These are phyloP conservation scores for Spea bombifrons DNA, from an alignment of 2,113 vertebrate genomes.

Conservation along the genomic window DNA sequence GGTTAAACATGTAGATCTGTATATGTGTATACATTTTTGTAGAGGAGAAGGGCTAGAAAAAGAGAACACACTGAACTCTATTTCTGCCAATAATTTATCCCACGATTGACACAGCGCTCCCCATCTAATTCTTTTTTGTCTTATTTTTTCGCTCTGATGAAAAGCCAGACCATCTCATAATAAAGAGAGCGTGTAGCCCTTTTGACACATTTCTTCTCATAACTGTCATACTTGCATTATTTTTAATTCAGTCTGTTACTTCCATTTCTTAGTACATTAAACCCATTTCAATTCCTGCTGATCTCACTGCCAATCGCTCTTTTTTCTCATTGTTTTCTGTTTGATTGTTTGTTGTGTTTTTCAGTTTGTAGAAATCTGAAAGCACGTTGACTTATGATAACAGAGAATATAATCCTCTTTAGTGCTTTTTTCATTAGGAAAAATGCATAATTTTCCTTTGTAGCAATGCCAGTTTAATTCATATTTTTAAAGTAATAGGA, in stretches of 20 bases:
- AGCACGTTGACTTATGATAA: conserved; percentile 19
- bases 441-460: conserved; percentile 32
- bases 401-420: conserved; percentile 20
- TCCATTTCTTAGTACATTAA: conserved; percentile 22
- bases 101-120: too few species aligned
- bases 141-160: conserved; percentile 15
- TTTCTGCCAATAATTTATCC: too few species aligned
- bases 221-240: neutral
- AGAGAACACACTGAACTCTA: too few species aligned
- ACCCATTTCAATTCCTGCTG: conserved; percentile 7
- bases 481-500: neutral
- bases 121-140: too few species aligned
- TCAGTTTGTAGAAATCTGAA: neutral
- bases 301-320: neutral
- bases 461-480: conserved; percentile 13
- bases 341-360: conserved; percentile 20
- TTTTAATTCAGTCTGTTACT: neutral
- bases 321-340: neutral
- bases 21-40: too few species aligned
- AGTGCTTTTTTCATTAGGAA: conserved; percentile 36
- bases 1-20: too few species aligned
- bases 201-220: neutral
- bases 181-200: neutral
- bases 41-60: too few species aligned
- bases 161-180: neutral